Base-by-base conservation (phyloP, 1,140 invertebrate genomes). In the Trichomalopsis sarcophagae region DNA sequence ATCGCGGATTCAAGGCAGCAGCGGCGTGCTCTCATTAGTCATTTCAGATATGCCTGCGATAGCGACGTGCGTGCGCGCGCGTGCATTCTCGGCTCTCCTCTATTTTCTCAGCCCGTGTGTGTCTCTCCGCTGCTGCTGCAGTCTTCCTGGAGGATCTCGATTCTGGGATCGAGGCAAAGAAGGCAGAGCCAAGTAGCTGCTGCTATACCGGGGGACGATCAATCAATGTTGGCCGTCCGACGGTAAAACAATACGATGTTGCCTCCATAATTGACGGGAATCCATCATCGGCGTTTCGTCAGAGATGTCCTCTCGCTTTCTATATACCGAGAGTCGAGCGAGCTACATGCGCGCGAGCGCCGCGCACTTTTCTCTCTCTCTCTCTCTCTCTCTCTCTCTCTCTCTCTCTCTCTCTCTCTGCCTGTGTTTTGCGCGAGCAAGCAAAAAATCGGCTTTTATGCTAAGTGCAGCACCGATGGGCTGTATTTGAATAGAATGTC, bases 211-310 rank as follows among this genome's bases (percentile, higher is more conserved):
- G 84, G 84, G 84, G 87, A 88, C 91, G 80, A 93, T 93, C 91
- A 90, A 93, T 93, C 92, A 93, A 93, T 92, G 92, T 92, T 93
- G 88, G 89, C 71, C 89, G 89, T 89, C 90, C 88, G 91, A 91
- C 90, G 91, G 90, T 92, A 92, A 93, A 93, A 93, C 92, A 93
- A 92, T 93, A 92, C 92, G 90, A 93, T 93, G 92, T 92, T 93
- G 90, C 91, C 88, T 91, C 91, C 88, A 91, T 93, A 93, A 93
- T 93, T 93, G 92, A 93, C 91, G 92, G 92, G 92, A 91, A 93
- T 93, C 91, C 91, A 92, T 93, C 92, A 93, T 93, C 89, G 90
- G 89, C 87, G 88, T 90, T 92, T 91, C 89, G 88, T 89, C 87
- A 89, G 71, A 47, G 68, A 47, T 11, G 80, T 40, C 47, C 75